phyloP scores from a whole-genome alignment of 2,888 invertebrate species.

The Erebia palarica region DNA sequence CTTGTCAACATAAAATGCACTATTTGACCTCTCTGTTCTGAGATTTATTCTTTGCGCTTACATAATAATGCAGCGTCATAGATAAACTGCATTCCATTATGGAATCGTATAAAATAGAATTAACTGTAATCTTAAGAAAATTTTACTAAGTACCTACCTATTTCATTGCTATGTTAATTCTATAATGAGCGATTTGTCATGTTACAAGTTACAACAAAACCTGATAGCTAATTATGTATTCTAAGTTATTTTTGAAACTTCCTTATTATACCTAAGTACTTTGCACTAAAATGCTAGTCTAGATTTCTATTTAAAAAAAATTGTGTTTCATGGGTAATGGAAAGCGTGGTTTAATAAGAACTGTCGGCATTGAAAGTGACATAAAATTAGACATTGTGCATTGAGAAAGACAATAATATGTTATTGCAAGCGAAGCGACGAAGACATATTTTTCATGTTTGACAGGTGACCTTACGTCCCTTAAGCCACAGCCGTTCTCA shows the following conservation, averaged over 20 bases:
- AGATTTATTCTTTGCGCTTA: slow-evolving; percentile 27
- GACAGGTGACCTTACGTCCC: slow-evolving; percentile 18
- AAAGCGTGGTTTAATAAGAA: neutral
- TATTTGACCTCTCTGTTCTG: slow-evolving; percentile 18
- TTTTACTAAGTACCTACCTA: too few species aligned
- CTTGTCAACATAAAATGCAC: slow-evolving; percentile 22
- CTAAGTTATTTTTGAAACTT: neutral
- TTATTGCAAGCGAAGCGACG: slow-evolving; percentile 5
- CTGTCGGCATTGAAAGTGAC: neutral
- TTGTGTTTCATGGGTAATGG: too few species aligned
- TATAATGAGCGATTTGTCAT: neutral
- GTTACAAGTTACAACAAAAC: neutral
- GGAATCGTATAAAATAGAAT: too few species aligned
- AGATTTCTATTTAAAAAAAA: too few species aligned
- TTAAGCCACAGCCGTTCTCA: neutral
- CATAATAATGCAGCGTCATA: slow-evolving; percentile 22
- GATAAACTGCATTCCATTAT: slow-evolving; percentile 11
- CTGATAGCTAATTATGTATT: neutral
- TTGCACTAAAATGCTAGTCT: too few species aligned
- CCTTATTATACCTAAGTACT: neutral
- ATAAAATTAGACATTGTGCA: neutral
- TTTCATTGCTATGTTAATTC: neutral
- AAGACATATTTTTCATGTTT: slow-evolving; percentile 6
- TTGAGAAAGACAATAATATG: neutral
- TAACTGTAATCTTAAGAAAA: too few species aligned